Conservation (phyloP, 2,797 vertebrate genomes). For the Percopsis omiscomaycus region DNA sequence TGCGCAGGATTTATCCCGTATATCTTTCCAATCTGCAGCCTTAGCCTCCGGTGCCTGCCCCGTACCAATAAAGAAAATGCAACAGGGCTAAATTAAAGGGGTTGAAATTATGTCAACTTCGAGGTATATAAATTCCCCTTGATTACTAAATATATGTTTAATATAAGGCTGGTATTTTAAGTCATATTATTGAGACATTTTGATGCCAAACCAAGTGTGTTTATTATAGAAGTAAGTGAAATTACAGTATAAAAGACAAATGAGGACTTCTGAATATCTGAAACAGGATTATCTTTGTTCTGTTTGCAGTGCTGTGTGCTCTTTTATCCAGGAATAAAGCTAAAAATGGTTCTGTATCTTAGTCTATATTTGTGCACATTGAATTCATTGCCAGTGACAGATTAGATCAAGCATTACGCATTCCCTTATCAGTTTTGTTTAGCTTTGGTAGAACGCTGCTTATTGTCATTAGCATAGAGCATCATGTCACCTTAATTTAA, state of each 20-base stretch:
- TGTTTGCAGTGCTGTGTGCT: too few relatives aligned
- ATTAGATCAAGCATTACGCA: not conserved
- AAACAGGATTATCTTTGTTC: too few relatives aligned
- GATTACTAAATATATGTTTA: slow-evolving; percentile 44
- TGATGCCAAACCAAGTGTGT: slow-evolving; percentile 14
- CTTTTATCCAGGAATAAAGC: too few relatives aligned
- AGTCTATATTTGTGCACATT: too few relatives aligned
- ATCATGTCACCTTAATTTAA: too few relatives aligned
- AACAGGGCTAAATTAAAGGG: slow-evolving; percentile 63
- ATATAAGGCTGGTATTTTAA: slow-evolving; percentile 41
- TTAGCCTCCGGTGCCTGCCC: slow-evolving; percentile 58
- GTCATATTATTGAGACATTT: slow-evolving; percentile 20
- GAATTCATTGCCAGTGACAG: not conserved
- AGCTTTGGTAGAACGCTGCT: too few relatives aligned
- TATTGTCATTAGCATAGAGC: too few relatives aligned
- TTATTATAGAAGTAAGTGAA: slow-evolving; percentile 1
- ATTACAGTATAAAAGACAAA: too few relatives aligned
- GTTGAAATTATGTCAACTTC: slow-evolving; percentile 60
- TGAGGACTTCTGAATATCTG: too few relatives aligned
- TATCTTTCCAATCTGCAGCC: slow-evolving; percentile 59
- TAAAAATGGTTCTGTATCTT: too few relatives aligned
- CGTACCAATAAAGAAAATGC: slow-evolving; percentile 66
- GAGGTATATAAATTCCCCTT: slow-evolving; percentile 59
- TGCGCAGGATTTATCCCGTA: slow-evolving; percentile 53
- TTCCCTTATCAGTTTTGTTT: not conserved